phyloP scores from a whole-genome alignment of 2,797 vertebrate genomes.

The Sebastes miniatus region DNA sequence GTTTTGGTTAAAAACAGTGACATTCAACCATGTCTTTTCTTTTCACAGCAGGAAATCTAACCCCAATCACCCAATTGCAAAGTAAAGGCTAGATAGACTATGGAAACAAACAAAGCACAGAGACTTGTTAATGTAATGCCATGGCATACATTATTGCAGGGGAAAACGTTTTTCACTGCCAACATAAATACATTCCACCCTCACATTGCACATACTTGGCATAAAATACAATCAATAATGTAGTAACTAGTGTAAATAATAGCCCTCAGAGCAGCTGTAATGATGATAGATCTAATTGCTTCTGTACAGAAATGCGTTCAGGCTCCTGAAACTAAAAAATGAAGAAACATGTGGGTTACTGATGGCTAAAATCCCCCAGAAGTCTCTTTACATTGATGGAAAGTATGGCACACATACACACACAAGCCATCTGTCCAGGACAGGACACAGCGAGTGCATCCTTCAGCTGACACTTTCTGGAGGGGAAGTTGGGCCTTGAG shows the following conservation, averaged over 20 bases:
- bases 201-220: conserved; percentile 51
- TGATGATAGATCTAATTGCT: conserved; percentile 69
- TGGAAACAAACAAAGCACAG: conserved; percentile 79
- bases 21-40: conserved; percentile 67
- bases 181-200: conserved; percentile 71
- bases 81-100: conserved; percentile 72
- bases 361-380: neutral
- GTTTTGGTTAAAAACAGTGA: neutral
- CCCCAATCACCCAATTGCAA: conserved; percentile 72
- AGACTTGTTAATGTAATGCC: conserved; percentile 76
- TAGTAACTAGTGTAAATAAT: conserved; percentile 63
- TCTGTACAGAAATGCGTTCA: conserved; percentile 60
- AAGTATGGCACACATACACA: conserved; percentile 38
- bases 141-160: conserved; percentile 67
- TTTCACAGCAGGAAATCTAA: conserved; percentile 77
- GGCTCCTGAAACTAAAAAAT: conserved; percentile 42
- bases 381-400: conserved; percentile 40
- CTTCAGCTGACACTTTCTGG: conserved; percentile 69
- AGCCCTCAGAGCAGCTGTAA: conserved; percentile 34
- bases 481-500: conserved; percentile 87
- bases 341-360: neutral
- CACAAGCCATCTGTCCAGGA: conserved; percentile 41
- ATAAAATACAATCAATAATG: conserved; percentile 68
- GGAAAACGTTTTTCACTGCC: conserved; percentile 61
- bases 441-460: conserved; percentile 74